Evolutionary conservation across 1,140 invertebrate species (phyloP), one percentile per base, ranked within the genome.

Genomic region (Hestina assimilis): DNA sequence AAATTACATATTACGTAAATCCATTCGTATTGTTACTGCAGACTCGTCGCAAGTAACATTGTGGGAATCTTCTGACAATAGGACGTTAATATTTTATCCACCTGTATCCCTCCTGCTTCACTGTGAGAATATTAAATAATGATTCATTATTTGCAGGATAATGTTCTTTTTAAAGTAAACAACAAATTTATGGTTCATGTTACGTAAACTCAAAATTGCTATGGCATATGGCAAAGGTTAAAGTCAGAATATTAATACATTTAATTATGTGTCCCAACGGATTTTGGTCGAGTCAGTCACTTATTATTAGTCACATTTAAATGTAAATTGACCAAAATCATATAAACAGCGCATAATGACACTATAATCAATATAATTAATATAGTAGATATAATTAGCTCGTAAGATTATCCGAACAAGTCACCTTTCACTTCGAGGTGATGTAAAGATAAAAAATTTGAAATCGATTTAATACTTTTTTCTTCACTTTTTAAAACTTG

Each of bases 61-160:
- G 60, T 63, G 60, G 50, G 60, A 63, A 63, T 24, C 21, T n/a
- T 29, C 12, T 54, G 28, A 63, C 60, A 59, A 63, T 63, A 33
- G 60, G 20, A 33, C 28, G 43, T 59, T 59, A 63, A 52, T 59
- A 45, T 54, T 59, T 57, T 63, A 54, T 59, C 45, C 45, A 59
- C 55, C 54, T 43, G 56, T 55, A 42, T 54, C 38, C 33, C 35
- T 45, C n/a, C 26, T n/a, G 28, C 31, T 17, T 12, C 7, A 33
- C 41, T 58, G 56, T 59, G 56, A 52, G 41, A 59, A 59, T 45
- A 51, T 28, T 11, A 31, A 52, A 38, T 59, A 51, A 50, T 50
- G 24, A 52, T 52, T 14, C 19, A 21, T 21, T 47, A 35, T 48
- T 17, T 24, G 20, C 14, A 41, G 24, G 19, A 24, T 26, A 20